Percentiles rank a stretch among this genome's conserved stretches.
These are phyloP conservation scores for Cylloceria caligata DNA, from an alignment of 2,888 invertebrate genomes.

Conservation along the genomic window DNA sequence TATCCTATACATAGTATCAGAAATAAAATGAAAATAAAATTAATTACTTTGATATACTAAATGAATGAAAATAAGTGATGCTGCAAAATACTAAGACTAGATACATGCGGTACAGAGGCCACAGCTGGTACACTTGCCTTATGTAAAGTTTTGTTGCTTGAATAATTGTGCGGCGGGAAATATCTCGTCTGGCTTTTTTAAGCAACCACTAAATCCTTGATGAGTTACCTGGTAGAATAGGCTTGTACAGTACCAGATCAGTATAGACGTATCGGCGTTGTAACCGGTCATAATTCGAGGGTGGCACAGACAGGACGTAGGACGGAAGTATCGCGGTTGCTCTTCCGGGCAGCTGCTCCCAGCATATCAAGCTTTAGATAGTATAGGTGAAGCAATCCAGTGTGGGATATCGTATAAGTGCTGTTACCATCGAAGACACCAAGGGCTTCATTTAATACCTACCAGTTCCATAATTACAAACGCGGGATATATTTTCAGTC, in stretches of 20 bases:
- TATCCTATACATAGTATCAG: no score
- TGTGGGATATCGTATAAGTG: slow-evolving; percentile 83
- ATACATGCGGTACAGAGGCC: background rate
- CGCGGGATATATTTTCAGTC: slow-evolving; percentile 59
- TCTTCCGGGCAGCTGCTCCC: slow-evolving; percentile 82
- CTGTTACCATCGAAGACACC: slow-evolving; percentile 78
- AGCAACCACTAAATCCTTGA: background rate
- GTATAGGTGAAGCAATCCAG: slow-evolving; percentile 82
- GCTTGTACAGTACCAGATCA: background rate
- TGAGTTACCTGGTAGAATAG: background rate
- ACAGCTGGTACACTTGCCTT: background rate
- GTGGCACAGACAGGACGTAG: slow-evolving; percentile 78
- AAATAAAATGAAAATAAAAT: no score
- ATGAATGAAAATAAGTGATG: no score
- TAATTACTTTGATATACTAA: no score
- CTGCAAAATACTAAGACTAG: no score
- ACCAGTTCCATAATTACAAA: slow-evolving; percentile 79
- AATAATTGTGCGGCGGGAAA: background rate
- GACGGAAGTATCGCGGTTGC: slow-evolving; percentile 84
- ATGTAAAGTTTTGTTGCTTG: background rate
- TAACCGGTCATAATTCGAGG: slow-evolving; percentile 69
- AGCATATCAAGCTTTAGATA: slow-evolving; percentile 74
- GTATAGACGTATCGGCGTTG: slow-evolving; percentile 23
- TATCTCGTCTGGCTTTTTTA: background rate
- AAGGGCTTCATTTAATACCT: slow-evolving; percentile 83